Evolutionary conservation across 2,113 vertebrate species (phyloP).

Genomic region (Philantomba maxwellii): DNA sequence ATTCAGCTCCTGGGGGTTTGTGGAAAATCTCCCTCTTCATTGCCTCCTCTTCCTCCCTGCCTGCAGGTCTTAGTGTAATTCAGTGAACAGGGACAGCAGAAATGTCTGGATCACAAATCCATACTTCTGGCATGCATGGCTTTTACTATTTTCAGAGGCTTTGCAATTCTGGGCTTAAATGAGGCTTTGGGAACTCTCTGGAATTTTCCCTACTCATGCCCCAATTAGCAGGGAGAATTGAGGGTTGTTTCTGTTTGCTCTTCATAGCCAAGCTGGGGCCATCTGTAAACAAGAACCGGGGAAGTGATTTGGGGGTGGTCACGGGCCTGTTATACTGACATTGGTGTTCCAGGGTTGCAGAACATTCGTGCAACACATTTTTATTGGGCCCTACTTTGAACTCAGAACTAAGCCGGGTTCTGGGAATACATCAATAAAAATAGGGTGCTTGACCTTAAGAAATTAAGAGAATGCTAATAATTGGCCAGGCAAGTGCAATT

Average conservation of each 20-base stretch:
- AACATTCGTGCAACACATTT: not conserved
- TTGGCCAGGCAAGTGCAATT: not conserved
- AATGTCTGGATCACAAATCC: not conserved
- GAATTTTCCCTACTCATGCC: constrained; percentile 5
- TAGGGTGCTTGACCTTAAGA: not conserved
- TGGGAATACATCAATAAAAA: not conserved
- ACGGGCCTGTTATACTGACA: not conserved
- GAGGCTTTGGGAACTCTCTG: not conserved
- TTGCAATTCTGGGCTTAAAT: not conserved
- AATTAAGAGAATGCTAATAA: not conserved
- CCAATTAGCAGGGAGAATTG: constrained; percentile 30
- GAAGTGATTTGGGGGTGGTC: not conserved
- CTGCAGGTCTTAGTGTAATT: not conserved
- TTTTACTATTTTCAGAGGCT: constrained; percentile 13
- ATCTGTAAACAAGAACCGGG: not conserved
- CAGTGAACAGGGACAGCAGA: not conserved
- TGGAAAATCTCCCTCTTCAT: not conserved
- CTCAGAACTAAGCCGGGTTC: not conserved
- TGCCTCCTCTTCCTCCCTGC: not conserved
- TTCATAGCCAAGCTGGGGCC: not conserved
- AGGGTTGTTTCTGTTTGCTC: constrained; percentile 2
- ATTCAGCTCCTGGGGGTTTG: no score
- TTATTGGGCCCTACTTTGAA: not conserved
- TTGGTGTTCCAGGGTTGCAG: not conserved
- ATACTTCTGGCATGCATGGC: not conserved